Percentiles rank a stretch among this genome's conserved stretches.
These are phyloP conservation scores for Diplodus puntazzo DNA, from an alignment of 2,797 vertebrate species.

Conservation along the genomic window DNA sequence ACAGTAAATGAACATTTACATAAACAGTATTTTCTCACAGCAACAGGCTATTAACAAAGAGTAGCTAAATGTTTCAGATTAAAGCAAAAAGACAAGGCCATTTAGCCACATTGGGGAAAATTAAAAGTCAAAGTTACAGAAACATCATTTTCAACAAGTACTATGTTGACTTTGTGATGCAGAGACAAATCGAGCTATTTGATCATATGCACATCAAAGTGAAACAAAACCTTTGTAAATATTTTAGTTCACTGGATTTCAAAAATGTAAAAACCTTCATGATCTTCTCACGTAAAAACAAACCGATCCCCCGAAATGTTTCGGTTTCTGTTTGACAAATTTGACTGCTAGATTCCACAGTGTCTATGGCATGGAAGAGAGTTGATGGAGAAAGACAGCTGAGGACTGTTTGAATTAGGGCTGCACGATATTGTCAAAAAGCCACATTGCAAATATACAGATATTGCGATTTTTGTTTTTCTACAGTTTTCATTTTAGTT, in stretches of 20 bases:
- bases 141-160: slow-evolving; percentile 46
- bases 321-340: slow-evolving; percentile 12
- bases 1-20: slow-evolving; percentile 71
- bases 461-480: no score
- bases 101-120: slow-evolving; percentile 41
- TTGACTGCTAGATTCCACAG: not conserved
- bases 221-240: slow-evolving; percentile 31
- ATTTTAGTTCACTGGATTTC: slow-evolving; percentile 19
- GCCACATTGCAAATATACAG: no score
- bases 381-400: not conserved
- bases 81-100: slow-evolving; percentile 49
- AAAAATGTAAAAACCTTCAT: slow-evolving; percentile 10
- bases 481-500: no score
- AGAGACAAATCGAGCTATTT: slow-evolving; percentile 64
- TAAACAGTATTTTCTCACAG: slow-evolving; percentile 60
- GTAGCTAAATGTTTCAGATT: slow-evolving; percentile 50
- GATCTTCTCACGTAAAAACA: not conserved
- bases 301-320: not conserved
- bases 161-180: slow-evolving; percentile 29
- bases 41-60: slow-evolving; percentile 49
- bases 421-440: no score
- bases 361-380: slow-evolving; percentile 49
- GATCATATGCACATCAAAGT: slow-evolving; percentile 52
- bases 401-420: not conserved
- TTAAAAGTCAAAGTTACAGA: slow-evolving; percentile 44